Evolutionary conservation across 1,140 invertebrate species (phyloP).

Genomic region (Leptinotarsa undecemlineata): DNA sequence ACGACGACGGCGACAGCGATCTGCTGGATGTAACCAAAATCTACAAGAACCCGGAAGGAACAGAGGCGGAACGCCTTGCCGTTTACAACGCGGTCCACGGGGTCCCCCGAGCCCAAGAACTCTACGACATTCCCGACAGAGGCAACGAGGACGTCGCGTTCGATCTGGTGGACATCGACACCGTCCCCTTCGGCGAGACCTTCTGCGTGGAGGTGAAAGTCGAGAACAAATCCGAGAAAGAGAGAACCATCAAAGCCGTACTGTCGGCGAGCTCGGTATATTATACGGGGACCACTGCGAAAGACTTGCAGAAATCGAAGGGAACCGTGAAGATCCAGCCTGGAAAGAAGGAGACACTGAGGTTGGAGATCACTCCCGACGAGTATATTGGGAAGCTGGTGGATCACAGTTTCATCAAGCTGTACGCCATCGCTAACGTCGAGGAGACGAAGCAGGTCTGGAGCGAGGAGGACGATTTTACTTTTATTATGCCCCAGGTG

Average conservation of each 20-base stretch:
- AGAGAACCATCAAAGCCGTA: conserved; percentile 65
- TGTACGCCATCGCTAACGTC: conserved; percentile 68
- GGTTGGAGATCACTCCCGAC: conserved; percentile 59
- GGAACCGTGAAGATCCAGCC: conserved; percentile 63
- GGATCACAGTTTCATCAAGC: conserved; percentile 70
- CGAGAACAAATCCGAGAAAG: conserved; percentile 67
- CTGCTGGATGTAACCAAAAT: conserved; percentile 68
- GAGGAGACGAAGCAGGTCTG: conserved; percentile 71
- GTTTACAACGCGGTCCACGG: conserved; percentile 68
- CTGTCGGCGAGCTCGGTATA: conserved; percentile 67
- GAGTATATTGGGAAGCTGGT: conserved; percentile 71
- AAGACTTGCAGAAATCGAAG: conserved; percentile 66
- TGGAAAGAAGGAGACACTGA: conserved; percentile 60
- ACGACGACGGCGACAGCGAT: conserved; percentile 67
- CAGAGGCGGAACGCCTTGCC: conserved; percentile 64
- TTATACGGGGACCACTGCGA: conserved; percentile 71
- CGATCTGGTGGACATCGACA: conserved; percentile 70
- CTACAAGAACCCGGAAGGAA: conserved; percentile 74
- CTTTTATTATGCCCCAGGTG: conserved; percentile 66
- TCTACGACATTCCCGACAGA: conserved; percentile 62
- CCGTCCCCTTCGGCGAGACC: conserved; percentile 66
- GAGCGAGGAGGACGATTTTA: conserved; percentile 73
- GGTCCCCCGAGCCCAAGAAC: conserved; percentile 62
- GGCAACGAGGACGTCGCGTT: conserved; percentile 65
- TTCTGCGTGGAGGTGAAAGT: conserved; percentile 70